Evolutionary conservation across 2,797 vertebrate species (phyloP).

Genomic region (Morelia viridis): DNA sequence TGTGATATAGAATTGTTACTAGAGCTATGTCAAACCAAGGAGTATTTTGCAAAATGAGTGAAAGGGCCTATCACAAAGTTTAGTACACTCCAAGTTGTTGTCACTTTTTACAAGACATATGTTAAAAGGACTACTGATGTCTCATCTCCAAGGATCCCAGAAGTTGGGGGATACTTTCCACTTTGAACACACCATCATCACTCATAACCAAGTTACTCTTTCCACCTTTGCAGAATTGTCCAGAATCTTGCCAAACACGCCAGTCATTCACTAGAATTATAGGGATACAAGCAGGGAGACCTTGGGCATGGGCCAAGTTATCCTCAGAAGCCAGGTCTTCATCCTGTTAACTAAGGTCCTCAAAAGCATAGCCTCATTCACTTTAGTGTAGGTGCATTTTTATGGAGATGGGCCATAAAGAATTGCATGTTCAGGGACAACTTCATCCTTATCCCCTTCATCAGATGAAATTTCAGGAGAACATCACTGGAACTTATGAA

Average conservation of each 20-base stretch:
- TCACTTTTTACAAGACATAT: neutral
- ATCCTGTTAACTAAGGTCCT: neutral
- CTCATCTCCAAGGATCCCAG: neutral
- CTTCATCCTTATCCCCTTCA: neutral
- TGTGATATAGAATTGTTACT: neutral
- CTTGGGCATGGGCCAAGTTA: neutral
- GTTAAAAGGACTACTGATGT: neutral
- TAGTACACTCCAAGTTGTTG: neutral
- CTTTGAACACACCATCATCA: neutral
- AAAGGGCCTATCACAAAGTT: neutral
- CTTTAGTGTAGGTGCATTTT: neutral
- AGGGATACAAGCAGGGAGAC: neutral
- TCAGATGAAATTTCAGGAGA: neutral
- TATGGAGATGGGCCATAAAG: neutral
- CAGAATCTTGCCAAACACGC: neutral
- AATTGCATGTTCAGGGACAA: neutral
- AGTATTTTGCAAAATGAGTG: neutral
- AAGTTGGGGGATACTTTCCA: neutral
- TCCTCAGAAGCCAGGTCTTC: neutral
- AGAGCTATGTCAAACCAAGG: neutral
- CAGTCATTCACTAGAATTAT: neutral
- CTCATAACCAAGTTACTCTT: neutral
- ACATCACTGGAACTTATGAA: neutral
- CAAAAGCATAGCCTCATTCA: neutral
- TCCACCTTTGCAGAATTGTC: neutral